Evolutionary conservation across 2,113 vertebrate species (phyloP).

Genomic region (Nothocercus julius): DNA sequence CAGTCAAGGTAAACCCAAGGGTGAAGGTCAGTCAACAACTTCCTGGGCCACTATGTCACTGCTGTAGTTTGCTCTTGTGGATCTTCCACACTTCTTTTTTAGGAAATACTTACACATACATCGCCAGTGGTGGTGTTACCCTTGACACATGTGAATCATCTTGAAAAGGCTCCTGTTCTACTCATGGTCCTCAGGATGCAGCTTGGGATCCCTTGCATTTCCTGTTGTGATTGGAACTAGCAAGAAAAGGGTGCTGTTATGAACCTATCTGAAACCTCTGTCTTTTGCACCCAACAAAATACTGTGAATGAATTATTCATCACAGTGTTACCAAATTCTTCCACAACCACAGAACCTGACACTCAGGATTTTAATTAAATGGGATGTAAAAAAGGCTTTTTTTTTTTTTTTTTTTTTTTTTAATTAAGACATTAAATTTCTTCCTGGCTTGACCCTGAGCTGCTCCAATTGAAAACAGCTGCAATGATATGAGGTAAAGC

Average conservation of each 20-base stretch:
- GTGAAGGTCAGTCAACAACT: background rate
- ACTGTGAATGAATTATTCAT: background rate
- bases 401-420: background rate
- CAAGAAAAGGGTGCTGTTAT: background rate
- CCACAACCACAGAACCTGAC: slow-evolving; percentile 5
- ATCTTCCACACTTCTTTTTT: background rate
- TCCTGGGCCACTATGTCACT: rapidly evolving
- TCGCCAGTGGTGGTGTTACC: background rate
- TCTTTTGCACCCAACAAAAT: background rate
- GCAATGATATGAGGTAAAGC: background rate
- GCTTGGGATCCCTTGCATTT: rapidly evolving
- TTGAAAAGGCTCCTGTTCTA: background rate
- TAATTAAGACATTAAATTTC: slow-evolving; percentile 9
- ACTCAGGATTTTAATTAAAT: slow-evolving; percentile 29
- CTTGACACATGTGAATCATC: background rate
- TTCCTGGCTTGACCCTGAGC: background rate
- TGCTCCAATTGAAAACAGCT: background rate
- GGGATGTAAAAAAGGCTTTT: background rate
- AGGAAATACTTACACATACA: background rate
- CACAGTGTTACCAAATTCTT: background rate
- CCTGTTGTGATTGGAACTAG: background rate
- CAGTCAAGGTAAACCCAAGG: background rate
- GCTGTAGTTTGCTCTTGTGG: rapidly evolving
- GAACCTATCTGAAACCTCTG: background rate
- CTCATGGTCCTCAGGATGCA: background rate